Evolutionary conservation across 2,113 vertebrate species (phyloP), one percentile per base, ranked within the genome.

Genomic region (Sterrhoptilus dennistouni): DNA sequence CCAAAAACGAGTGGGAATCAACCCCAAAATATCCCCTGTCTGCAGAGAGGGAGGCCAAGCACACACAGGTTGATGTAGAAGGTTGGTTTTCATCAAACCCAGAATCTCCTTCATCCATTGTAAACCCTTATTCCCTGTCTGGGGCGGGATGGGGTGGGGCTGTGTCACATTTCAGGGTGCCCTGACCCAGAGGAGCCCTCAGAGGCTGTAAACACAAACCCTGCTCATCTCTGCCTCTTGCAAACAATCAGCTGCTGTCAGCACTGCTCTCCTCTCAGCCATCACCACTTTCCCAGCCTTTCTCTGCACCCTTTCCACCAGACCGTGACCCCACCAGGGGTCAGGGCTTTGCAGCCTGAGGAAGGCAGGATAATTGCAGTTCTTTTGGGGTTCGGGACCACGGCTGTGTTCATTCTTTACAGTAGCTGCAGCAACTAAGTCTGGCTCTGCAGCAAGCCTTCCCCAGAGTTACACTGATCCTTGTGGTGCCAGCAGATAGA

Each of bases 201-300:
- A 13, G 84, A 61, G 70, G 44, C 61, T 64, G n/a, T 4, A 53
- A 92, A 70, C 75, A 57, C 36, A 36, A 1, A 1, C 63, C 54
- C 63, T 92, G 79, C 71, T 77, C 76, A 70, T 90, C 71, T 66
- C 50, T 61, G 74, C 53, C 64, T 72, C 87, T 88, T 76, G 75
- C 45, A 74, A 93, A 45, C 70, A 4, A 90, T 83, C 66, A 4
- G 47, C 42, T 80, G 74, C 92, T 94, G 77, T 63, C 95, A 94
- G 22, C 89, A 8, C 72, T 6, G 22, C 27, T 36, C 82, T 80
- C 49, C 90, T 79, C 49, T 29, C 57, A 75, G 0, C 74, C 78
- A 33, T 19, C 82, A 29, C 44, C 13, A 3, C 61, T 25, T 36
- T 4, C 59, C 61, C 28, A 52, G 65, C 81, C 49, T 79, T 57